Evolutionary conservation across 2,888 invertebrate genomes (phyloP).

Genomic region (Latheticus oryzae): DNA sequence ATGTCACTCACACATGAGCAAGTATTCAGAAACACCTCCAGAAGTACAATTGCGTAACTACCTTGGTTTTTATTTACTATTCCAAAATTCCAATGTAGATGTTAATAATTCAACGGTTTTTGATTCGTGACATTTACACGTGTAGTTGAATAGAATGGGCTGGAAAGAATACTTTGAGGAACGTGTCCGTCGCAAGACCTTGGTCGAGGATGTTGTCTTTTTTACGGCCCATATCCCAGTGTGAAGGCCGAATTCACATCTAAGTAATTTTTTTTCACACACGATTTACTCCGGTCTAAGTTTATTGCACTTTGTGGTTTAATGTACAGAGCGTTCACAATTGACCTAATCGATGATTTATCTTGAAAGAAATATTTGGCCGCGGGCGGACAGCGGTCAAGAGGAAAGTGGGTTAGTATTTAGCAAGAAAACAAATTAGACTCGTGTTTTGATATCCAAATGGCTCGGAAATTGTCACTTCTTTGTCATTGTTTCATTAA

Average conservation of each 20-base stretch:
- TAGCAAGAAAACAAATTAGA: conserved; percentile 12
- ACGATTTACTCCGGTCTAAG: too few relatives aligned
- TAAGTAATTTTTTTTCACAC: too few relatives aligned
- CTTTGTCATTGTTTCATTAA: conserved; percentile 5
- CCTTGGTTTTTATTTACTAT: too few relatives aligned
- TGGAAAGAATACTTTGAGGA: conserved; percentile 8
- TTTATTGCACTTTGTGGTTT: too few relatives aligned
- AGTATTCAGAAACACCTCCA: too few relatives aligned
- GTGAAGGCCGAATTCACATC: conserved; percentile 13
- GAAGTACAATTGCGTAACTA: too few relatives aligned
- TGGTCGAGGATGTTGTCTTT: conserved; percentile 19
- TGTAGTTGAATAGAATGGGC: not conserved
- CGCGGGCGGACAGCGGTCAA: conserved; percentile 10
- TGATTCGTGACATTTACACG: not conserved
- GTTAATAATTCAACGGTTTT: too few relatives aligned
- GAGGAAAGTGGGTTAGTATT: conserved; percentile 11
- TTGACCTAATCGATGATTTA: too few relatives aligned
- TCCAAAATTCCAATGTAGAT: too few relatives aligned
- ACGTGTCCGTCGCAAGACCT: conserved; percentile 4
- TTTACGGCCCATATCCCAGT: conserved; percentile 5
- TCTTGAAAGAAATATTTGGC: conserved; percentile 9
- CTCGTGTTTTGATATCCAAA: not conserved
- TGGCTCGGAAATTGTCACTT: not conserved
- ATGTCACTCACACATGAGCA: too few relatives aligned
- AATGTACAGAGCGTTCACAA: too few relatives aligned